Conservation (phyloP, 2,797 vertebrate species). For the Alosa sapidissima region DNA sequence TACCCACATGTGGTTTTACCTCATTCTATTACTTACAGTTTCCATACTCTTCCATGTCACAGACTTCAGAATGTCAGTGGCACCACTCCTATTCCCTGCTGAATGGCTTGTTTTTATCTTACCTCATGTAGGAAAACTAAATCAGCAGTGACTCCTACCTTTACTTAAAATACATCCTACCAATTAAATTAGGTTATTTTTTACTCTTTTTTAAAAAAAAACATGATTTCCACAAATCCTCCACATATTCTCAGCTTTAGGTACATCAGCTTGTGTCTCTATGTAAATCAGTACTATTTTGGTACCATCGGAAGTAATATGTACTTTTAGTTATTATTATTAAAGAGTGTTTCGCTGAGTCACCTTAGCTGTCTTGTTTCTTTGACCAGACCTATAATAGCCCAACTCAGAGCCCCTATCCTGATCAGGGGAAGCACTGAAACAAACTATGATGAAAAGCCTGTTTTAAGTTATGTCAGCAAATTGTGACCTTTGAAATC, state of each 20-base stretch:
- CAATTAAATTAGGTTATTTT: constrained; percentile 2
- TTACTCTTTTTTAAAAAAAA: background rate
- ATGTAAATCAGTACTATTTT: background rate
- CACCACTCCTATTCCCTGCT: constrained; percentile 6
- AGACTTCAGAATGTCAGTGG: background rate
- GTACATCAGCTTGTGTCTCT: background rate
- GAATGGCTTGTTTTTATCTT: constrained; percentile 8
- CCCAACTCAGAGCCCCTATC: background rate
- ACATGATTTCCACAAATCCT: background rate
- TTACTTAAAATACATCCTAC: background rate
- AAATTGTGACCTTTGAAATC: background rate
- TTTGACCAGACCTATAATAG: background rate
- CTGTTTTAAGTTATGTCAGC: constrained; percentile 7
- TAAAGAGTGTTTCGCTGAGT: background rate
- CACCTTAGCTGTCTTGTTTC: background rate
- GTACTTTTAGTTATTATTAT: background rate
- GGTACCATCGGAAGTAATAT: background rate
- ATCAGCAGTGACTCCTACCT: background rate
- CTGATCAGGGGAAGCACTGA: background rate
- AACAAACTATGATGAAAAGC: background rate
- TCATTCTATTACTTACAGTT: constrained; percentile 21
- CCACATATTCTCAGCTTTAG: background rate
- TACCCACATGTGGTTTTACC: constrained; percentile 17
- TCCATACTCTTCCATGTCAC: background rate
- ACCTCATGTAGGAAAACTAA: background rate